Base-by-base conservation (phyloP, 2,888 invertebrate species). In the Allolobophora icterica region DNA sequence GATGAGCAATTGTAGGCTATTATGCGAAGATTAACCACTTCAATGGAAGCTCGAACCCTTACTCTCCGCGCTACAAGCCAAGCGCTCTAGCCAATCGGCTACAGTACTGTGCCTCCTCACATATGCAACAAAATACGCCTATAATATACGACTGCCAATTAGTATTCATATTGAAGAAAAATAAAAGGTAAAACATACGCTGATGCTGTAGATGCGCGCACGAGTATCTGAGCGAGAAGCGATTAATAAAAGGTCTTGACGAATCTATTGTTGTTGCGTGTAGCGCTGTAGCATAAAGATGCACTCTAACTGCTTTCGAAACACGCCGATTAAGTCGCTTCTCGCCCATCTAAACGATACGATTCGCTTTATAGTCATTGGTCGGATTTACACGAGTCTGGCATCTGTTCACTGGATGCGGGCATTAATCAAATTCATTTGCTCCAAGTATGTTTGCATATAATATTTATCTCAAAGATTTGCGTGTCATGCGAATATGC, bases 121-220 rank as follows among this genome's bases (percentile, higher is more conserved):
- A 6, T 52, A 15, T 15, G 21, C 15, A 21, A 6, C 15, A 21
- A 6, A 1, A 42, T 42, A 42, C 17, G 52, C 52, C 52, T n/a
- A n/a, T 71, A 71, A 71, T 71, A 71, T n/a, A 71, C n/a, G 71
- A 71, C 71, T 71, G 71, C 71, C 71, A 71, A 30, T 71, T 71
- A 71, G 71, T 71, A 71, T 71, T 71, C 71, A 30, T 71, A 71
- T 71, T 71, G 11, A 30, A 71, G n/a, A 71, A 71, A 24, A 71
- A n/a, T 71, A 30, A n/a, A 71, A 71, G 8, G 71, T n/a, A 71
- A 71, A 71, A 71, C n/a, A 52, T 21, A 52, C 19, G 21, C n/a
- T 71, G 30, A 71, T 8, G 8, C 71, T 30, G 71, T 71, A 71
- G 6, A n/a, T n/a, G 71, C 71, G n/a, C 71, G 30, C 15, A 17